Base-by-base conservation (phyloP, 1,140 invertebrate genomes). In the Drosophila tristis region DNA sequence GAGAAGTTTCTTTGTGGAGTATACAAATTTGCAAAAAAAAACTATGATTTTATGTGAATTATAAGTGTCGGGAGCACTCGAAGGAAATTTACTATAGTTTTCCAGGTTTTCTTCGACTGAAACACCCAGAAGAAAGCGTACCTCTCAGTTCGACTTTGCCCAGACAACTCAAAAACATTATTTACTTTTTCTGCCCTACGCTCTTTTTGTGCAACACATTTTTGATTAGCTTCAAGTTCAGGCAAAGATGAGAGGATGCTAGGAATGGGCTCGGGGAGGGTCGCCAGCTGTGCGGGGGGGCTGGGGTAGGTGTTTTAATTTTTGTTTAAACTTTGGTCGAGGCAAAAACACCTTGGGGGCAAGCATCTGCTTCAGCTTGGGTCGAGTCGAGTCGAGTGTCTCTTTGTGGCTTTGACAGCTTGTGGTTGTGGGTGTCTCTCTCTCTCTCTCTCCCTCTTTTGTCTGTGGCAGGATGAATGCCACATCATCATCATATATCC, bases 371-470 rank as follows among this genome's bases (percentile, higher is more conserved):
- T 35, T 11, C 35, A 13, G 35, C 42, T 44, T 15, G 59, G 45
- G 50, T 43, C 26, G 20, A 20, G 20, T 43, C 26, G 67, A 81
- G 74, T 84, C 80, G 80, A 86, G 81, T 86, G 81, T 86, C 81
- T 86, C 82, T 81, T 87, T 86, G 81, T 86, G 81, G 82, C 65
- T 86, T 87, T 86, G 81, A 87, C 82, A 80, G 78, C 65, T 61
- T 86, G 80, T 80, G 80, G 77, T 86, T 86, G 63, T 74, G 29
- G 48, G 47, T 42, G 49, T 51, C 15, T 55, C 31, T 26, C 48
- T 44, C 15, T 47, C 25, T 44, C 9, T 39, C 35, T 39, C 35
- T 20, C 20, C 20, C 20, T 20, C 20, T 39, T 39, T 39, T 39
- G 11, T 39, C 11, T 39, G 35, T 39, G 35, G 35, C 35, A 39